Evolutionary conservation across 2,797 vertebrate genomes (phyloP), one percentile per base, ranked within the genome.

Genomic region (Luscinia megarhynchos): DNA sequence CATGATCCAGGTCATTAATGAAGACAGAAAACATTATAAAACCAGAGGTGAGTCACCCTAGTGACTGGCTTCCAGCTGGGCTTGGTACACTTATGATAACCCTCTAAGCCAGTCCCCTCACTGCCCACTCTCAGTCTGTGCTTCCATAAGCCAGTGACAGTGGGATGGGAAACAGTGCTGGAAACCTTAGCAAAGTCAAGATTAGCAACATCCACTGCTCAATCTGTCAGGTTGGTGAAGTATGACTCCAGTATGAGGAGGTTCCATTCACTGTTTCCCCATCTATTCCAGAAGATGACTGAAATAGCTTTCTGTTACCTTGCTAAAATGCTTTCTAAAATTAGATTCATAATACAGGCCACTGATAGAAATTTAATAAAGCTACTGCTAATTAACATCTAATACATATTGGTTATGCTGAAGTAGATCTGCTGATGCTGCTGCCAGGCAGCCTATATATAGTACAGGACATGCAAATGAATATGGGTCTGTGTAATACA

Each of bases 301-400:
- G 27, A 70, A 66, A 34, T 21, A 36, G 15, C 36, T 86, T 91
- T 64, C 73, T 69, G 34, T 50, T 76, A 63, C 38, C 16, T 57
- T 78, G 41, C 19, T 90, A 57, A 85, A 92, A 87, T n/a, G 10
- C 48, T 74, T 78, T 64, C 55, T 66, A 80, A 95, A 95, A 83
- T 61, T 48, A 80, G 50, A 55, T 84, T 80, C 7, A 6, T 68
- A 84, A 63, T 23, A 53, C 36, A 79, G 80, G 43, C 32, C 4
- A 9, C 40, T 58, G 46, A 76, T 22, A 77, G 61, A 76, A 73
- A 88, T 85, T 23, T 61, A 74, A 77, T 92, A 83, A 69, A 84
- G n/a, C 68, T 78, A 45, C 58, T 50, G 18, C 17, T 51, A 46
- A 66, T 87, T 80, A 85, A 63, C 38, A 36, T 67, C 40, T 43